These are phyloP conservation scores for Globodera rostochiensis DNA, from an alignment of 1,140 invertebrate genomes.

Conservation along the genomic window DNA sequence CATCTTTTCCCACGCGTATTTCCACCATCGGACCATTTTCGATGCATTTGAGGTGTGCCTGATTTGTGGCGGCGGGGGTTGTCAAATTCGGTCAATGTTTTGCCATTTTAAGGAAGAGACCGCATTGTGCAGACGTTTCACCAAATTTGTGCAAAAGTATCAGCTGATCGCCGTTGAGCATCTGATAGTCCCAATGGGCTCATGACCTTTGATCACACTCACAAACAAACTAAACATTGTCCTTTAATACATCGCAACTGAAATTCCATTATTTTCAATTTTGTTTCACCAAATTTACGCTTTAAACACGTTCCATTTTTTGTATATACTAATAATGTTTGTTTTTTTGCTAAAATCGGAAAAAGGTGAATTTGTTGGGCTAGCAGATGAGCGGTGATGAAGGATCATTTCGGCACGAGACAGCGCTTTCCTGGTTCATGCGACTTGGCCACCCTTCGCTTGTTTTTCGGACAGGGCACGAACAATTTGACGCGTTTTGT, in stretches of 20 bases:
- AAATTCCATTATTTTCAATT: too few relatives aligned
- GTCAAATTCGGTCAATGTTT: too few relatives aligned
- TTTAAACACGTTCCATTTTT: too few relatives aligned
- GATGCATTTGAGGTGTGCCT: conserved; percentile 90
- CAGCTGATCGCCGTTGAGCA: conserved; percentile 97
- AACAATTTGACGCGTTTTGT: conserved; percentile 1
- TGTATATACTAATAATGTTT: too few relatives aligned
- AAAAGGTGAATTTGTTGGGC: too few relatives aligned
- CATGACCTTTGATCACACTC: too few relatives aligned
- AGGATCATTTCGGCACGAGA: background rate
- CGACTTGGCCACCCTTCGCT: conserved; percentile 3
- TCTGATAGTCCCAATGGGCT: conserved; percentile 88
- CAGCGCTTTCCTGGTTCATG: conserved; percentile 11
- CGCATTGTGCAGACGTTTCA: conserved; percentile 91
- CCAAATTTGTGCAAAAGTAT: conserved; percentile 96
- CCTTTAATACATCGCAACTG: too few relatives aligned
- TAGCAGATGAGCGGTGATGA: background rate
- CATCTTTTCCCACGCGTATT: conserved; percentile 99
- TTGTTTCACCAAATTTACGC: too few relatives aligned
- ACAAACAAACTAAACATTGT: too few relatives aligned
- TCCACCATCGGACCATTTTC: conserved; percentile 93
- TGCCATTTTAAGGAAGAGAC: conserved; percentile 76
- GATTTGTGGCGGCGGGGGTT: too few relatives aligned
- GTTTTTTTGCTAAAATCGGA: too few relatives aligned
- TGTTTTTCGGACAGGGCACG: conserved; percentile 11